These are phyloP conservation scores for Leptinotarsa juncta DNA, from an alignment of 2,888 invertebrate genomes.

Conservation along the genomic window DNA sequence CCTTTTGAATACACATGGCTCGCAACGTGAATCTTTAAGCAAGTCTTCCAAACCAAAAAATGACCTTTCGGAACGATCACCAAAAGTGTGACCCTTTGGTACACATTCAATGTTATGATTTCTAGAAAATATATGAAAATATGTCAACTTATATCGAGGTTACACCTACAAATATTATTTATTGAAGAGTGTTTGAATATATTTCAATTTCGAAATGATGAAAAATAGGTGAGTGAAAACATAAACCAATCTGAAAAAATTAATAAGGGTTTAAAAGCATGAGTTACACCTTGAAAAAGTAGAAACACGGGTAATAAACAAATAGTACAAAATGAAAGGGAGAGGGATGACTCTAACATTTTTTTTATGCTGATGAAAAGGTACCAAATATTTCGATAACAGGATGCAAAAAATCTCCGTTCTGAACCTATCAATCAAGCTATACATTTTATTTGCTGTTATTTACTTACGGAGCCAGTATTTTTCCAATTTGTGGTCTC, in stretches of 20 bases:
- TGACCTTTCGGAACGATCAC: slow-evolving; percentile 61
- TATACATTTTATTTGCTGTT: too few relatives aligned
- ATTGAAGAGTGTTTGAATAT: too few relatives aligned
- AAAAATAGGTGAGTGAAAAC: too few relatives aligned
- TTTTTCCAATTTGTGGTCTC: slow-evolving; percentile 64
- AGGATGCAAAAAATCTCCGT: neutral
- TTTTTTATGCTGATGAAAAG: neutral
- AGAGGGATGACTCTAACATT: too few relatives aligned
- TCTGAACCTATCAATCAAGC: neutral
- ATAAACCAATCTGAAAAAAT: too few relatives aligned
- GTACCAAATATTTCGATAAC: too few relatives aligned
- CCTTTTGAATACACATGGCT: slow-evolving; percentile 59
- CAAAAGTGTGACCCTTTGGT: slow-evolving; percentile 67
- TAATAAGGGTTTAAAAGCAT: too few relatives aligned
- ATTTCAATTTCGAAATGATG: too few relatives aligned
- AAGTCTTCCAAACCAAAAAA: slow-evolving; percentile 67
- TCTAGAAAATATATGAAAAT: slow-evolving; percentile 47
- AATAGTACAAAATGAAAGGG: too few relatives aligned
- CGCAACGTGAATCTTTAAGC: slow-evolving; percentile 53
- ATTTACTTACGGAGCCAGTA: slow-evolving; percentile 63
- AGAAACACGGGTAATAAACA: neutral
- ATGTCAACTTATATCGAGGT: too few relatives aligned
- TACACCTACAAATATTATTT: too few relatives aligned
- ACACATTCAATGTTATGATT: slow-evolving; percentile 67
- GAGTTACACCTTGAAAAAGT: too few relatives aligned